Percentiles rank a stretch among this genome's conserved stretches.
These are phyloP conservation scores for Leptosomus discolor DNA, from an alignment of 2,113 vertebrate genomes.

Conservation along the genomic window DNA sequence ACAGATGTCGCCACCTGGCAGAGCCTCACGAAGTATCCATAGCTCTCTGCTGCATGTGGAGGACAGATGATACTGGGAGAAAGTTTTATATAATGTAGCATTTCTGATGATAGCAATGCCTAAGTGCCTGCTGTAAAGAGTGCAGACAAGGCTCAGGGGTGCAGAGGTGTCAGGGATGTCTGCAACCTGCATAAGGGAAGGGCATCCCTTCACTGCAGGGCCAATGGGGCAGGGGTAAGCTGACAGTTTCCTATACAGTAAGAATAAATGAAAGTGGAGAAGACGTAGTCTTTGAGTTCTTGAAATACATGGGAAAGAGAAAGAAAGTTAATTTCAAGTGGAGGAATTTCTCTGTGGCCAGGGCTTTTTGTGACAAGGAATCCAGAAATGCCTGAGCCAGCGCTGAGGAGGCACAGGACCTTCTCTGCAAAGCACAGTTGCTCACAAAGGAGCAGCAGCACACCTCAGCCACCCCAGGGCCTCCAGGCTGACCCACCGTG, in stretches of 20 bases:
- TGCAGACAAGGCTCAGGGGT: background rate
- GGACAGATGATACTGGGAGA: background rate
- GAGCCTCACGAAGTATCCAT: background rate
- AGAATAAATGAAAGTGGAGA: background rate
- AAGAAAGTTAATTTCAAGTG: background rate
- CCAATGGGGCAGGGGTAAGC: background rate
- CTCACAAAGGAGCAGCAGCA: background rate
- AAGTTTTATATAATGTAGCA: background rate
- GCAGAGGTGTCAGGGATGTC: background rate
- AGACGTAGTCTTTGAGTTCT: background rate
- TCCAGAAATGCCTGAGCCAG: background rate
- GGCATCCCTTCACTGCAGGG: background rate
- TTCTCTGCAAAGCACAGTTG: background rate
- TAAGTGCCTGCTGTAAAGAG: background rate
- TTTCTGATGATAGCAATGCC: background rate
- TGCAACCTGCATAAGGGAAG: background rate
- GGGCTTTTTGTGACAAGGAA: background rate
- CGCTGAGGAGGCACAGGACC: background rate
- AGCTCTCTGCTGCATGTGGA: background rate
- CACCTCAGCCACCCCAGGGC: fast-evolving
- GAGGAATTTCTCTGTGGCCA: background rate
- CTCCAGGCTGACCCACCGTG: background rate
- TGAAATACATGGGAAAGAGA: background rate
- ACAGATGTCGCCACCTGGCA: background rate
- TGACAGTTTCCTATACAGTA: background rate